These are phyloP conservation scores for Osedax frankpressi DNA, from an alignment of 2,888 invertebrate species.

Conservation along the genomic window DNA sequence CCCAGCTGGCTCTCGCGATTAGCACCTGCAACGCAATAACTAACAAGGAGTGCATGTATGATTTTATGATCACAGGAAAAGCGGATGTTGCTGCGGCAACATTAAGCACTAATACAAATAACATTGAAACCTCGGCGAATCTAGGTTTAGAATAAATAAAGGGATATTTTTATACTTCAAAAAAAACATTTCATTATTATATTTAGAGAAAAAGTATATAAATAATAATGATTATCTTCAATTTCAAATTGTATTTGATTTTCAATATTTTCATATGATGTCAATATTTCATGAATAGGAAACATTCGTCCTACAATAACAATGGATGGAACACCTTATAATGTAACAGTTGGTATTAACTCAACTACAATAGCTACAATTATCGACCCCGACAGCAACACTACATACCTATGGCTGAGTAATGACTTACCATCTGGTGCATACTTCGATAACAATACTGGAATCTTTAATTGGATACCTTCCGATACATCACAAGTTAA, in stretches of 20 bases:
- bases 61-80: conserved; percentile 8
- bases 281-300: background rate
- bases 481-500: background rate
- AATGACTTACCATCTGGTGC: conserved; percentile 1
- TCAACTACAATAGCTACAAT: background rate
- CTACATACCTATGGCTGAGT: background rate
- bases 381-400: conserved; percentile 4
- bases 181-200: background rate
- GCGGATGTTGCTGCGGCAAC: conserved; percentile 1
- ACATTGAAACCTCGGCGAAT: conserved; percentile 3
- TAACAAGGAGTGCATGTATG: conserved; percentile 11
- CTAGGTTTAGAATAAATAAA: background rate
- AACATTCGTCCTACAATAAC: background rate
- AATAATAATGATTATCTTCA: background rate
- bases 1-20: background rate
- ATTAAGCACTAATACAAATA: conserved; percentile 5
- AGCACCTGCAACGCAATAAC: background rate
- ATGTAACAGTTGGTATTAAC: background rate
- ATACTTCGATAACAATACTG: background rate
- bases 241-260: background rate
- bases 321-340: background rate
- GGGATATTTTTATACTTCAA: background rate
- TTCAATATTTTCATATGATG: background rate
- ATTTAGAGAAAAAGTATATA: background rate
- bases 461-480: background rate